Conservation (phyloP, 1,140 invertebrate genomes). For the Diorhabda elongata region DNA sequence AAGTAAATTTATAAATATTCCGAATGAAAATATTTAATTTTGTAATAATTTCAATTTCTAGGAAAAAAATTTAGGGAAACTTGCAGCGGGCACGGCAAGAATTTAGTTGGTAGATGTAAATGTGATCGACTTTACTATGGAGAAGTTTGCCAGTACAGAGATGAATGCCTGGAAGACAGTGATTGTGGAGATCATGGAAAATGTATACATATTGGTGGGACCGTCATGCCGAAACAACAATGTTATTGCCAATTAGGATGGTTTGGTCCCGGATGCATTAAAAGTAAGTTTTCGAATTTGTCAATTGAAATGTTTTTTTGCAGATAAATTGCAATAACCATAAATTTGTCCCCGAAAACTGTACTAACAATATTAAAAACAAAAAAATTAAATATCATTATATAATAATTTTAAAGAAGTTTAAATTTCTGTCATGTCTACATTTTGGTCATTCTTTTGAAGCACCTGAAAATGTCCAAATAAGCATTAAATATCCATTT, state of each 20-base stretch:
- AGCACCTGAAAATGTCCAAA: too few species aligned
- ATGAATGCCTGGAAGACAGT: constrained; percentile 75
- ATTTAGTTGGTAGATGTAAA: constrained; percentile 71
- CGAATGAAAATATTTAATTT: constrained; percentile 13
- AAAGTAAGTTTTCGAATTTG: constrained; percentile 55
- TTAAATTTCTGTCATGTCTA: too few species aligned
- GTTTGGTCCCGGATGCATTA: constrained; percentile 74
- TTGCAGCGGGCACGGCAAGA: constrained; percentile 77
- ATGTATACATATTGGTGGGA: constrained; percentile 75
- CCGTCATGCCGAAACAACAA: constrained; percentile 72
- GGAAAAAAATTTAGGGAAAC: constrained; percentile 71
- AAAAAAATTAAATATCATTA: too few species aligned
- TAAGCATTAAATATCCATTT: too few species aligned
- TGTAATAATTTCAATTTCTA: constrained; percentile 36
- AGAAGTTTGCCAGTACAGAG: constrained; percentile 74
- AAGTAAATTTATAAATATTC: constrained; percentile 45
- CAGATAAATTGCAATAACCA: too few species aligned
- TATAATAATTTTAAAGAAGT: too few species aligned
- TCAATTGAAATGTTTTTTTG: too few species aligned
- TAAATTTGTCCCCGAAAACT: too few species aligned
- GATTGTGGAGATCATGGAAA: constrained; percentile 83
- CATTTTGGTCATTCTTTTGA: too few species aligned
- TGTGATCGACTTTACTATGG: constrained; percentile 81
- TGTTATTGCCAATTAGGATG: constrained; percentile 88
- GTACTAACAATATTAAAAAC: too few species aligned